Evolutionary conservation across 1,140 invertebrate species (phyloP).

Genomic region (Drosophila pallidifrons): DNA sequence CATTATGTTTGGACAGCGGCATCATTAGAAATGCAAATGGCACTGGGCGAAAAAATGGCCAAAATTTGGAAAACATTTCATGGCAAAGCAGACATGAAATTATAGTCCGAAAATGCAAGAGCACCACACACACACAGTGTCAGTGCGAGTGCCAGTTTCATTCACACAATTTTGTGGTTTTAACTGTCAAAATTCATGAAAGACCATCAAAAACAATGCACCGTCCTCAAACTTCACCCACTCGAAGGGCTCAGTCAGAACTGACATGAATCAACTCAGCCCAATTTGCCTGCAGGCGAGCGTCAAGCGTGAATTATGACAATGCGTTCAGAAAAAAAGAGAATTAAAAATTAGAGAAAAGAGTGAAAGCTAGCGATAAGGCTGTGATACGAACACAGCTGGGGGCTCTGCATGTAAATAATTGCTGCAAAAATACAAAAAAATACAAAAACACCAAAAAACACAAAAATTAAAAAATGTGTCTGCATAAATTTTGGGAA

Average conservation of each 20-base stretch:
- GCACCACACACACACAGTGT: constrained; percentile 11
- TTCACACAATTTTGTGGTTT: constrained; percentile 43
- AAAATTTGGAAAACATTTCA: constrained; percentile 52
- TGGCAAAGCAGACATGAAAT: constrained; percentile 44
- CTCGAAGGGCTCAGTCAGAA: not conserved
- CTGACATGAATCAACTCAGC: constrained; percentile 14
- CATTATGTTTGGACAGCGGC: constrained; percentile 40
- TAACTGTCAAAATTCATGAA: constrained; percentile 71
- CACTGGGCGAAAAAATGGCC: constrained; percentile 28
- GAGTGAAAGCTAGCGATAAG: constrained; percentile 74
- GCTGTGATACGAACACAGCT: constrained; percentile 42
- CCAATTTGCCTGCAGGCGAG: constrained; percentile 33
- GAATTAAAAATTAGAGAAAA: constrained; percentile 18
- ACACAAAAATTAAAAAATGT: constrained; percentile 32
- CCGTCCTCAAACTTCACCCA: constrained; percentile 14
- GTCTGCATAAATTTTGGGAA: constrained; percentile 60
- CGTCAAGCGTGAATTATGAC: constrained; percentile 70
- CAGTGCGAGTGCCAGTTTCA: not conserved
- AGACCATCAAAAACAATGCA: constrained; percentile 58
- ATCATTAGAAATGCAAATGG: constrained; percentile 76
- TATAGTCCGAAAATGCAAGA: constrained; percentile 22
- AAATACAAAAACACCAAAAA: constrained; percentile 37
- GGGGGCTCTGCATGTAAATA: constrained; percentile 54
- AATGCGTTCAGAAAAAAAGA: constrained; percentile 31
- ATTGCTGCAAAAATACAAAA: constrained; percentile 48